Conservation (phyloP, 1,140 invertebrate species). For the Caenorhabditis brenneri region DNA sequence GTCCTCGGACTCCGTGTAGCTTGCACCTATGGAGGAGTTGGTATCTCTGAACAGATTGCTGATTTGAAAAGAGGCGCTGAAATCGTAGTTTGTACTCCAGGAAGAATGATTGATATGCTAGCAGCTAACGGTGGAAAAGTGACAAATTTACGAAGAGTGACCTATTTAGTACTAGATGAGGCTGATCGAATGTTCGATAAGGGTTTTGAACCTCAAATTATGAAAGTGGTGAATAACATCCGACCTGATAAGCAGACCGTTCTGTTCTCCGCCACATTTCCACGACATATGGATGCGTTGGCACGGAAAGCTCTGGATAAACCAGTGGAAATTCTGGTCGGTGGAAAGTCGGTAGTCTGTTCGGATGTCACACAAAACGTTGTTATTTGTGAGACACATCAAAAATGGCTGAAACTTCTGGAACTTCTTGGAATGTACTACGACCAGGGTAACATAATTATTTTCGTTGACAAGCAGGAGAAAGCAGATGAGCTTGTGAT, state of each 20-base stretch:
- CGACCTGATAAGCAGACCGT: conserved; percentile 96
- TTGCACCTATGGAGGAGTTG: conserved; percentile 97
- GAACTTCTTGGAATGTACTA: conserved; percentile 93
- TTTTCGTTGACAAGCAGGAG: conserved; percentile 99
- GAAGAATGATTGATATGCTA: conserved; percentile 99
- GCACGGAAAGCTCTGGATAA: conserved; percentile 89
- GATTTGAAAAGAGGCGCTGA: conserved; percentile 96
- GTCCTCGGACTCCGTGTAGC: conserved; percentile 84
- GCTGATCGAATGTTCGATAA: conserved; percentile 99
- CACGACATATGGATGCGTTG: conserved; percentile 96
- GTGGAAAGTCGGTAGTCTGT: conserved; percentile 94
- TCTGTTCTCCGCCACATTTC: conserved; percentile 98
- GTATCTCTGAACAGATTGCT: conserved; percentile 94
- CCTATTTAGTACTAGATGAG: conserved; percentile 96
- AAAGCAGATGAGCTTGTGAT: conserved; percentile 90
- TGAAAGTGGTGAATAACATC: conserved; percentile 92
- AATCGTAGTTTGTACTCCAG: conserved; percentile 98
- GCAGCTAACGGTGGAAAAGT: conserved; percentile 94
- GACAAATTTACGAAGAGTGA: conserved; percentile 91
- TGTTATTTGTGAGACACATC: conserved; percentile 87
- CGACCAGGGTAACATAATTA: conserved; percentile 88
- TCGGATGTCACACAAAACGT: conserved; percentile 95
- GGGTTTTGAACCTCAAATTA: conserved; percentile 91
- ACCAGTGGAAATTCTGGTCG: conserved; percentile 88
- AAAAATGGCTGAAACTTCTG: conserved; percentile 95